Evolutionary conservation across 37 sponge, comb jelly and placozoan genomes (phyloP).

Genomic region (Hormiphora californensis): DNA sequence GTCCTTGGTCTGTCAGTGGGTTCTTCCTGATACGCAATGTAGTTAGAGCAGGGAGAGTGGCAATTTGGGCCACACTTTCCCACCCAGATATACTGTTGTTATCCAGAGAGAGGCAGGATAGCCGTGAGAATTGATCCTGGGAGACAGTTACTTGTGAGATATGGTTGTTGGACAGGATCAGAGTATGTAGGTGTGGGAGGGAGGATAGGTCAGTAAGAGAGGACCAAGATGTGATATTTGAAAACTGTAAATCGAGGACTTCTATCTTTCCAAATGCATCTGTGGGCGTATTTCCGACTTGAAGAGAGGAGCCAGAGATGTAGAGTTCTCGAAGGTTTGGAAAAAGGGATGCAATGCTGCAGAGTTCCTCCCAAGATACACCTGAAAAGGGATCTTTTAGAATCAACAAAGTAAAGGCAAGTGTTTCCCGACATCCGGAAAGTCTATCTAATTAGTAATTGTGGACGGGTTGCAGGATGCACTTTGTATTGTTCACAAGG

Average conservation of each 20-base stretch:
- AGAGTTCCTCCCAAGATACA: conserved; percentile 14
- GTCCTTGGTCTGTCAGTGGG: conserved; percentile 19
- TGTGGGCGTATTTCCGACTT: background rate
- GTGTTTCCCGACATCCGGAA: background rate
- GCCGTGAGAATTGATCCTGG: background rate
- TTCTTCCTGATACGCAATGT: background rate
- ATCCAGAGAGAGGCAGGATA: conserved; percentile 1
- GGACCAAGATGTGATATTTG: conserved; percentile 2
- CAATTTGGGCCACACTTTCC: conserved; percentile 13
- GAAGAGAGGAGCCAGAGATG: conserved; percentile 21
- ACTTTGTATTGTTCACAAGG: too few species aligned
- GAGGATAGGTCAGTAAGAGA: background rate
- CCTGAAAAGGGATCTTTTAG: background rate
- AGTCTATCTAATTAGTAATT: too few species aligned
- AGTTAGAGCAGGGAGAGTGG: background rate
- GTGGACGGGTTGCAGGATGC: too few species aligned
- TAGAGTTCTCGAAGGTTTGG: conserved; percentile 30
- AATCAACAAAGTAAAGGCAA: background rate
- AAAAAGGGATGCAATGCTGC: background rate
- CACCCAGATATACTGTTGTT: background rate
- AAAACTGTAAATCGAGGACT: background rate
- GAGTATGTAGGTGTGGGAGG: conserved; percentile 9
- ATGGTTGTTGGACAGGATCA: conserved; percentile 39
- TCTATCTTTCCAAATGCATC: background rate
- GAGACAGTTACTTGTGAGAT: background rate